A percentile compares a stretch with the other conserved stretches of the same genome.
Evolutionary conservation across 2,797 vertebrate species (phyloP).

Genomic region (Poeciliopsis gracilis): DNA sequence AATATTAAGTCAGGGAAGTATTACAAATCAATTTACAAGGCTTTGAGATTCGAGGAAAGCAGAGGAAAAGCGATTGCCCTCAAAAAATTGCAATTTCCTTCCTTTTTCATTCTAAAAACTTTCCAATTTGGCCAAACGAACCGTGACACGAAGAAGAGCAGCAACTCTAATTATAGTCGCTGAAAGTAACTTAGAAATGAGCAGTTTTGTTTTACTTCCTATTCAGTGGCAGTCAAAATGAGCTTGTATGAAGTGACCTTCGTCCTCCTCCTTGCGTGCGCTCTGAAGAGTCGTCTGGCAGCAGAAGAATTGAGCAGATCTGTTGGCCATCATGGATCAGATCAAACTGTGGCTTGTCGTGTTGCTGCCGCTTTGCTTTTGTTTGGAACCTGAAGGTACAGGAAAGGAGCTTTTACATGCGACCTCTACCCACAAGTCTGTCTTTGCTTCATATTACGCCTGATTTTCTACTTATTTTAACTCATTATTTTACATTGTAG

Average conservation of each 20-base stretch:
- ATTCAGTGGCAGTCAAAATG: background rate
- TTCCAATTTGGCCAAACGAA: background rate
- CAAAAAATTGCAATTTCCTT: no score
- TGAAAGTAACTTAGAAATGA: background rate
- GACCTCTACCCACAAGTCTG: background rate
- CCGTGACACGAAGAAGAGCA: background rate
- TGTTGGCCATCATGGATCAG: background rate
- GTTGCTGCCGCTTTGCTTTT: slow-evolving; percentile 6
- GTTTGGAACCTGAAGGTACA: slow-evolving; percentile 23
- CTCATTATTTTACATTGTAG: no score
- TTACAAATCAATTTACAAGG: background rate
- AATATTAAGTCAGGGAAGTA: background rate
- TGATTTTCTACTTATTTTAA: no score
- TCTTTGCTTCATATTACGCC: background rate
- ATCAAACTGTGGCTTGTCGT: slow-evolving; percentile 3
- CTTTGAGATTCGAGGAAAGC: background rate
- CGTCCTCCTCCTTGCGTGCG: no score
- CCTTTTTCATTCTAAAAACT: background rate
- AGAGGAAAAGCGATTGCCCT: background rate
- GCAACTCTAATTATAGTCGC: background rate
- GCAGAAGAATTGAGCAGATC: background rate
- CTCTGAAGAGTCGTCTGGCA: background rate
- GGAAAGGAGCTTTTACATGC: background rate
- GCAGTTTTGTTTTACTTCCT: slow-evolving; percentile 15
- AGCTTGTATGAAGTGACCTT: fast-evolving